Base-by-base conservation (phyloP, 53 echinoderm and acorn worm species). In the Paelopatides confundens region DNA sequence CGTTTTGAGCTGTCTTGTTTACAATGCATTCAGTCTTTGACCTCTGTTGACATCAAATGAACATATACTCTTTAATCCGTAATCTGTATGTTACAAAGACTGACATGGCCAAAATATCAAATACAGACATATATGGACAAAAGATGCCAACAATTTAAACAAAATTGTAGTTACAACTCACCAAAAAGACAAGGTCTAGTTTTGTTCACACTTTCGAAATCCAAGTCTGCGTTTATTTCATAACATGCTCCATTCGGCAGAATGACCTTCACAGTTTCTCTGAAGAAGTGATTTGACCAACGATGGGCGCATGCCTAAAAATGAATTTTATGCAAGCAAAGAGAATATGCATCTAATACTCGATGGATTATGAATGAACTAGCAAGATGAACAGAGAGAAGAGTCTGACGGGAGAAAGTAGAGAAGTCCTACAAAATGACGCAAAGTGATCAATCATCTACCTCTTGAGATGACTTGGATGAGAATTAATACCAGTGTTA, bases 231-330 rank as follows among this genome's bases (percentile, higher is more conserved):
- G 30, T 89, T 90, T 77, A 98, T 86, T 37, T 90, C 92, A 85
- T 89, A 98, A 86, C 98, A 98, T 15, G 82, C 98, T 51, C 98
- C 98, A 40, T 98, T 98, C 14, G 95, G 95, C 48, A 98, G 86
- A 43, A 98, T 93, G 17, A 96, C 93, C 63, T 93, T 84, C 33
- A 88, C 86, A 12, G 85, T 79, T 34, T 78, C 83, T 39, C 69
- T 89, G 91, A 95, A 95, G 90, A 78, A 95, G 31, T 90, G 88
- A 86, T 97, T 98, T 35, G 95, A 90, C 98, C 98, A 98, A 37
- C 90, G 92, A 88, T 98, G 98, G 77, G 93, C 98, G 52, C 98
- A 98, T 47, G 92, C 70, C 98, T 98, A 89, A 52, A 51, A 38
- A 34, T n/a, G 26, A 54, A 35, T 23, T 62, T 30, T 63, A 65